Conservation (phyloP, 2,797 vertebrate species). For the Sorex maritimensis region DNA sequence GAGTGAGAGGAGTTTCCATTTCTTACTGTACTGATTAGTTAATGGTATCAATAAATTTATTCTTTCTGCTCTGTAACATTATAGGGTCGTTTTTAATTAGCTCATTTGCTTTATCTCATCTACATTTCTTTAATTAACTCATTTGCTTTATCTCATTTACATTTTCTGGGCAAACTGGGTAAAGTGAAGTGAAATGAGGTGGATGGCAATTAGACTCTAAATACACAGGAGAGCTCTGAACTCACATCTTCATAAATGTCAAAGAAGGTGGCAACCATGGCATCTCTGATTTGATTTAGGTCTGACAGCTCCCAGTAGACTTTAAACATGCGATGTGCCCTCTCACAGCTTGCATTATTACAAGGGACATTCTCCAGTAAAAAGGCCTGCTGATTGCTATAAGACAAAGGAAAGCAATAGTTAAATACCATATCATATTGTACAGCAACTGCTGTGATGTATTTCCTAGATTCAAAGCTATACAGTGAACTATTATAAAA, state of each 20-base stretch:
- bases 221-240: constrained; percentile 80
- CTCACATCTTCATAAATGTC: constrained; percentile 99
- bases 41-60: constrained; percentile 41
- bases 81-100: constrained; percentile 67
- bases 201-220: constrained; percentile 70
- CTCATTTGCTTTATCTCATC: constrained; percentile 67
- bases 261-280: constrained; percentile 96
- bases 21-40: neutral
- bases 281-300: constrained; percentile 95
- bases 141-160: constrained; percentile 67
- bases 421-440: neutral
- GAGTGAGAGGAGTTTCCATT: neutral
- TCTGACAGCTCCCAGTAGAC: constrained; percentile 97
- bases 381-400: constrained; percentile 95
- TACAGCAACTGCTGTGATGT: neutral
- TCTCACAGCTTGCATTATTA: constrained; percentile 91
- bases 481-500: neutral
- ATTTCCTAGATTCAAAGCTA: constrained; percentile 54
- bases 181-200: constrained; percentile 1
- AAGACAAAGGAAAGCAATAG: constrained; percentile 75
- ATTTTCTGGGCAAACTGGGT: constrained; percentile 59
- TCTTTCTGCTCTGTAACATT: constrained; percentile 14
- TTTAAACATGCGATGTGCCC: constrained; percentile 93
- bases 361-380: constrained; percentile 97
- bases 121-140: constrained; percentile 73